Evolutionary conservation across 2,113 vertebrate species (phyloP).

Genomic region (Lepus europaeus): DNA sequence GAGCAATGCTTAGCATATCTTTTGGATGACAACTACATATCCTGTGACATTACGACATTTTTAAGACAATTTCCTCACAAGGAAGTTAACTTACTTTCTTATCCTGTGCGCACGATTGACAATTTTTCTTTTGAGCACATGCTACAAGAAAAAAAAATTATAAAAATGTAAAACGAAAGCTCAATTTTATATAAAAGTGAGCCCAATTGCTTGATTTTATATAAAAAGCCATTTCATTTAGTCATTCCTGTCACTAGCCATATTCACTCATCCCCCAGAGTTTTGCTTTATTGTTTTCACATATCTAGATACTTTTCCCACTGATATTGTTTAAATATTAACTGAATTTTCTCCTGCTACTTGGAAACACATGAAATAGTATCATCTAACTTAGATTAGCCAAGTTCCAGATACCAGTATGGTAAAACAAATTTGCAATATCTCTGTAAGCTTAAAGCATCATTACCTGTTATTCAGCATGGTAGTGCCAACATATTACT

Average conservation of each 20-base stretch:
- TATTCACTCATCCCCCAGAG: neutral
- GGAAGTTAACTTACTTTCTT: slow-evolving; percentile 74
- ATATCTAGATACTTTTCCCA: slow-evolving; percentile 9
- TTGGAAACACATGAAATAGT: slow-evolving; percentile 34
- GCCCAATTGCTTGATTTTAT: neutral
- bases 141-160: slow-evolving; percentile 68
- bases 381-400: neutral
- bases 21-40: slow-evolving; percentile 29
- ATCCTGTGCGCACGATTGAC: slow-evolving; percentile 31
- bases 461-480: neutral
- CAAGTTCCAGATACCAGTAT: slow-evolving; percentile 3
- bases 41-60: slow-evolving; percentile 43
- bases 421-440: slow-evolving; percentile 14
- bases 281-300: slow-evolving; percentile 35
- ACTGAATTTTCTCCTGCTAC: slow-evolving; percentile 14
- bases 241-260: slow-evolving; percentile 19
- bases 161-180: slow-evolving; percentile 65
- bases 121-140: slow-evolving; percentile 52
- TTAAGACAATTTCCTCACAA: slow-evolving; percentile 25
- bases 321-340: neutral
- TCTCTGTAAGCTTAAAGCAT: slow-evolving; percentile 16
- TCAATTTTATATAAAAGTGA: neutral
- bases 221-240: slow-evolving; percentile 50
- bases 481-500: slow-evolving; percentile 11
- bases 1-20: slow-evolving; percentile 27